These are phyloP conservation scores for Palloptera scutellata DNA, from an alignment of 2,888 invertebrate species.

Conservation along the genomic window DNA sequence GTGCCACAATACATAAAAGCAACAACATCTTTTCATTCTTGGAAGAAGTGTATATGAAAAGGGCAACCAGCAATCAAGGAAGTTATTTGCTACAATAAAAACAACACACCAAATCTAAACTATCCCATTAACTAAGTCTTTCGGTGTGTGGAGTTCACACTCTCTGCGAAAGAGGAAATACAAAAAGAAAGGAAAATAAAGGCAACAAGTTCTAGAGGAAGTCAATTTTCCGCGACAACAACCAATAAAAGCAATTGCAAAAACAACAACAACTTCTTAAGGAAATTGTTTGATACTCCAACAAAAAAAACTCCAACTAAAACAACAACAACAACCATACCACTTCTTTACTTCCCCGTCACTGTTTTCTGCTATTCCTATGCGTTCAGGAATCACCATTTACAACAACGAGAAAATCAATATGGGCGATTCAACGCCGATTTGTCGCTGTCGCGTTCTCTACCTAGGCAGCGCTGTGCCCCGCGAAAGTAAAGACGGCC, in stretches of 20 bases:
- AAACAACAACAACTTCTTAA: neutral
- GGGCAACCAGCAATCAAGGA: too few relatives aligned
- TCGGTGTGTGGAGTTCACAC: too few relatives aligned
- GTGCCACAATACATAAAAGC: too few relatives aligned
- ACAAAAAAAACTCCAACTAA: neutral
- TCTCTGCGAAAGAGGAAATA: too few relatives aligned
- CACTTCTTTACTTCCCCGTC: neutral
- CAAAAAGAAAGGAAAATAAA: too few relatives aligned
- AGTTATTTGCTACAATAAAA: too few relatives aligned
- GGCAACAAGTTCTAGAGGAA: too few relatives aligned
- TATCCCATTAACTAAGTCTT: too few relatives aligned
- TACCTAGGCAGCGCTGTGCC: constrained; percentile 97
- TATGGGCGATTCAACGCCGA: constrained; percentile 86
- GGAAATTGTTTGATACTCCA: neutral
- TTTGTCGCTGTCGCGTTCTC: constrained; percentile 94
- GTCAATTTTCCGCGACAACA: too few relatives aligned
- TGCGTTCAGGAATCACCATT: neutral
- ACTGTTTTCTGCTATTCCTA: neutral
- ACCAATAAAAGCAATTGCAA: neutral
- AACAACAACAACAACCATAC: neutral
- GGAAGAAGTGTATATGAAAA: too few relatives aligned
- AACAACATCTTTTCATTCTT: too few relatives aligned
- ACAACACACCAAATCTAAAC: too few relatives aligned
- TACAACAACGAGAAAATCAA: constrained; percentile 25
- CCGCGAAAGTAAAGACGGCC: constrained; percentile 96